A percentile compares a stretch with the other conserved stretches of the same genome.
phyloP scores from a whole-genome alignment of 2,888 invertebrate species.

The Caenorhabditis sinica region DNA sequence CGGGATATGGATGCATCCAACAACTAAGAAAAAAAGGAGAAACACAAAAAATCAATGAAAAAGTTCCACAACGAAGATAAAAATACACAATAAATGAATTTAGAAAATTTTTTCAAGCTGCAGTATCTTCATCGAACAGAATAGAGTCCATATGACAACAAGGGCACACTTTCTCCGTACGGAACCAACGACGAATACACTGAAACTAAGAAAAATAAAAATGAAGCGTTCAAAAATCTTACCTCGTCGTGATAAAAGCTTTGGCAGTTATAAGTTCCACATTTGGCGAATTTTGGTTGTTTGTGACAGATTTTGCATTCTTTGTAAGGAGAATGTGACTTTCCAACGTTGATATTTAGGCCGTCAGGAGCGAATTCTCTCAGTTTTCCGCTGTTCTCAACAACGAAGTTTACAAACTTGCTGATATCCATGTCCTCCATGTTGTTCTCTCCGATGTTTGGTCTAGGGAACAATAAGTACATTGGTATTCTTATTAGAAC shows the following conservation, averaged over 20 bases:
- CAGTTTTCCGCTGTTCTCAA: background rate
- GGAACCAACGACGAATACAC: conserved; percentile 1
- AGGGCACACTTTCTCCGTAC: background rate
- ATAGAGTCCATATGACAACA: conserved; percentile 1
- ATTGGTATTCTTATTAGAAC: background rate
- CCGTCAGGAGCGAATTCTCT: background rate
- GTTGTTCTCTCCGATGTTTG: background rate
- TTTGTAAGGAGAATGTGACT: background rate
- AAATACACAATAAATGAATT: too few species aligned
- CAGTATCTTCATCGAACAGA: background rate
- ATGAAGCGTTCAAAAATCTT: background rate
- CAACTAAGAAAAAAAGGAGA: too few species aligned
- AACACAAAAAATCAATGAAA: too few species aligned
- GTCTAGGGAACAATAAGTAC: background rate
- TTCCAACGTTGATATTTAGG: background rate
- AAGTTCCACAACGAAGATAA: too few species aligned
- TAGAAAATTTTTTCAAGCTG: too few species aligned
- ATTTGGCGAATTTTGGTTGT: background rate
- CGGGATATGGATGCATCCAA: too few species aligned
- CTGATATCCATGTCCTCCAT: background rate
- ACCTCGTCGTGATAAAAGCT: background rate
- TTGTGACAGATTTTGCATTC: background rate
- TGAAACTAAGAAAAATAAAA: too few species aligned
- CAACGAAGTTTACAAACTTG: background rate
- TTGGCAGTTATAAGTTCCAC: background rate